Base-by-base conservation (phyloP, 1,140 invertebrate species). In the Laupala kohalensis region DNA sequence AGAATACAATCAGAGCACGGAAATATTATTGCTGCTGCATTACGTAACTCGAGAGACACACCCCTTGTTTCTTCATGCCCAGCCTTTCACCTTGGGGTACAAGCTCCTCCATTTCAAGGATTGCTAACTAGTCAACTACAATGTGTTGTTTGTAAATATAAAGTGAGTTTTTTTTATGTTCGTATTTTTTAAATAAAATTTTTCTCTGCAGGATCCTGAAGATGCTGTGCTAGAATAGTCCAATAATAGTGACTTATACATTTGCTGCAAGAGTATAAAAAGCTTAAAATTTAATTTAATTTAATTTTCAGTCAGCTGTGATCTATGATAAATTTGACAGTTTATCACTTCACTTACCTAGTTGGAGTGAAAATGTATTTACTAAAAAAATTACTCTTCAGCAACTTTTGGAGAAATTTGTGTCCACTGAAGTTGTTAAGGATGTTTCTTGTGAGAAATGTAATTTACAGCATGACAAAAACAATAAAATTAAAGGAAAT, bases 241-340 rank as follows among this genome's bases (percentile, higher is more conserved):
- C 19, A n/a, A 28, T n/a, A 26, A 68, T 6, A 29, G 65, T 2
- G 9, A 25, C 4, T 66, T 66, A 13, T 25, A 13, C 23, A 12
- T 9, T 66, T 27, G 26, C 19, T 69, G 9, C 67, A 6, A 5
- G 23, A 6, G 4, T 63, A 28, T 72, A 30, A 69, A 24, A 37
- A 23, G 15, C 29, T 23, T 5, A 25, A 30, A n/a, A 23, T 24
- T 4, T 25, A n/a, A 27, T 29, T 6, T 15, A n/a, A 70, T 12
- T 70, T 6, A 6, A 26, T 68, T 68, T 73, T 3, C 37, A 73
- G 72, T 73, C 72, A 65, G 23, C 53, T 23, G 24, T 96, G 13
- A 88, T 89, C 23, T 95, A 94, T 78, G 94, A 96, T 78, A 92
- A 92, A 77, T 93, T 95, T 77, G 93, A 96, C 79, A 93, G 90